Base-by-base conservation (phyloP, 2,797 vertebrate species). In the Onychomys arenicola region DNA sequence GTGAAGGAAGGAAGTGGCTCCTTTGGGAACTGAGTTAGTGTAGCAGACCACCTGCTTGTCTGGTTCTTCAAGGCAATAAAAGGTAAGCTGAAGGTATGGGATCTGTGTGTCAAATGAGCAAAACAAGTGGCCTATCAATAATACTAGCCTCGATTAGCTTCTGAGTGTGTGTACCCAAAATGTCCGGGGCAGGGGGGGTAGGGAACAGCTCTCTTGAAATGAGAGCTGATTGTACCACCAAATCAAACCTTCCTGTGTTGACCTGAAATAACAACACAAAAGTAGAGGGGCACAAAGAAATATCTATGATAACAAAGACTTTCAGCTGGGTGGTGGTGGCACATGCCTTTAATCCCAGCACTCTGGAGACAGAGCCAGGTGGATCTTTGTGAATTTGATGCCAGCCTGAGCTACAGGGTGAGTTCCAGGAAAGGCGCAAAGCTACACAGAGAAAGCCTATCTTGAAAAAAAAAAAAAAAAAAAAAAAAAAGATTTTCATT, bases 251-350 rank as follows among this genome's bases (percentile, higher is more conserved):
- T 57, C 40, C 83, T 82, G 65, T 83, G 97, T 86, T 89, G 46
- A 75, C 77, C 29, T 78, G 83, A 92, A 97, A 89, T 52, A 83
- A 86, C 52, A 78, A 57, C 76, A 96, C 57, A 89, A 97, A 37
- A 98, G 94, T 14, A 97, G 93, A 85, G 32, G 14, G 6, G 21
- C 3, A 29, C 69, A 71, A 71, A 40, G 86, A 29, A 37, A 52
- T 37, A 27, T 65, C 34, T 34, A 25, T 46, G 73, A 90, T 46
- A 71, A 88, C 91, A 97, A 97, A 97, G 34, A n/a, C 91, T 94
- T 95, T 96, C 61, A 52, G n/a, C n/a, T n/a, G n/a, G n/a, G n/a
- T n/a, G n/a, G n/a, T n/a, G n/a, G n/a, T n/a, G n/a, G n/a, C n/a
- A n/a, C n/a, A n/a, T n/a, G n/a, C n/a, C n/a, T n/a, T n/a, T n/a